phyloP scores from a whole-genome alignment of 1,140 invertebrate genomes.

The Diabrotica virgifera region DNA sequence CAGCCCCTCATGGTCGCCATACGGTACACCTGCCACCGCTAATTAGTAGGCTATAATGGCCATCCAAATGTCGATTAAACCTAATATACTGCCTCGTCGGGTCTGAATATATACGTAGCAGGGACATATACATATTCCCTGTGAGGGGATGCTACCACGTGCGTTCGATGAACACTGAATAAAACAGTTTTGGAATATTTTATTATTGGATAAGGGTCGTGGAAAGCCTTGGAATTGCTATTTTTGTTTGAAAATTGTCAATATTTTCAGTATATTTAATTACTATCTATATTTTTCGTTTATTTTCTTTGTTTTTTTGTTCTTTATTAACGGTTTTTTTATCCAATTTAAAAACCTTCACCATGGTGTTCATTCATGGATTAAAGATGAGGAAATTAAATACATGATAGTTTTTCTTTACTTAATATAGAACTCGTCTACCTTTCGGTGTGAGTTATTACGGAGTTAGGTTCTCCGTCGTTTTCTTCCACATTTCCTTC shows the following conservation, averaged over 20 bases:
- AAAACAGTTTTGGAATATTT: conserved; percentile 23
- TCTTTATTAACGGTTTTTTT: too few species aligned
- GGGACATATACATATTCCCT: conserved; percentile 22
- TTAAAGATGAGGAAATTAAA: too few species aligned
- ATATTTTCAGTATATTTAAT: too few species aligned
- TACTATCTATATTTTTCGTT: too few species aligned
- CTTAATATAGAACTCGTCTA: too few species aligned
- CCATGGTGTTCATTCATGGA: too few species aligned
- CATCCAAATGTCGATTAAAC: conserved; percentile 45
- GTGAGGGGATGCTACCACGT: conserved; percentile 10
- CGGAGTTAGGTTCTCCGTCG: too few species aligned
- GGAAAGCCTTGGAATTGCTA: background rate
- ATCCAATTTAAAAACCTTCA: too few species aligned
- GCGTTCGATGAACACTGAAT: conserved; percentile 20
- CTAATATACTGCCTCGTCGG: conserved; percentile 40
- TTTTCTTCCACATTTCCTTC: too few species aligned
- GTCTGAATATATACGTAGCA: conserved; percentile 11
- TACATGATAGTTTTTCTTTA: too few species aligned
- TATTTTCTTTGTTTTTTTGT: too few species aligned
- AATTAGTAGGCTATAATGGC: conserved; percentile 47
- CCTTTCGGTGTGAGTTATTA: too few species aligned
- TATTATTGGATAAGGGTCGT: conserved; percentile 6
- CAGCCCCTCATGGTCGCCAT: conserved; percentile 39
- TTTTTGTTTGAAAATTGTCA: background rate
- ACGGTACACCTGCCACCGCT: conserved; percentile 45